Evolutionary conservation across 2,888 invertebrate genomes (phyloP).

Genomic region (Autographa pulchrina): DNA sequence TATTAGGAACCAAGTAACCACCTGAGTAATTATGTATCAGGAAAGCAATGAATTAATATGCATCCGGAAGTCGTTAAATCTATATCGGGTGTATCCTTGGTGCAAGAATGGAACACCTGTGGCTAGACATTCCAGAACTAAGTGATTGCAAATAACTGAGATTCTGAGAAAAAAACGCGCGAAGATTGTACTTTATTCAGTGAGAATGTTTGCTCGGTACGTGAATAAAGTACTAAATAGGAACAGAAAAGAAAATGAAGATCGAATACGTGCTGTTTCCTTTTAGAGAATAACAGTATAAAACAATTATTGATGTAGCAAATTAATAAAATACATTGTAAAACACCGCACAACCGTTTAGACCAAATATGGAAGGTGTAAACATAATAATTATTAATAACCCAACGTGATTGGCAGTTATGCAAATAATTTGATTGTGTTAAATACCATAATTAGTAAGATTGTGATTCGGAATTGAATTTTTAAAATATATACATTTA

Average conservation of each 20-base stretch:
- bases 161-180: constrained; percentile 24
- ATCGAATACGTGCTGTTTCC: neutral
- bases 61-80: constrained; percentile 54
- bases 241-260: neutral
- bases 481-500: too few relatives aligned
- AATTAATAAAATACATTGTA: constrained; percentile 26
- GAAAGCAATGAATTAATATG: constrained; percentile 59
- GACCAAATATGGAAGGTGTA: constrained; percentile 42
- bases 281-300: constrained; percentile 5
- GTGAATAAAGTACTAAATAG: neutral
- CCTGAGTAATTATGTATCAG: constrained; percentile 45
- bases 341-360: constrained; percentile 37
- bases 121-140: constrained; percentile 37
- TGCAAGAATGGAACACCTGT: constrained; percentile 53
- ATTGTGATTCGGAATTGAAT: neutral
- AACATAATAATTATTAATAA: constrained; percentile 40
- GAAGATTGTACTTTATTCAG: constrained; percentile 13
- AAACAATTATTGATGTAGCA: neutral
- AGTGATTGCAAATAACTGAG: constrained; percentile 41
- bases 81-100: constrained; percentile 52
- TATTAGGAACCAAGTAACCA: constrained; percentile 15
- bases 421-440: constrained; percentile 32
- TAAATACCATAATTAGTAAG: constrained; percentile 22
- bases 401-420: constrained; percentile 28
- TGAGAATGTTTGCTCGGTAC: constrained; percentile 14